Base-by-base conservation (phyloP, 2,888 invertebrate species). In the Macropis europaea region DNA sequence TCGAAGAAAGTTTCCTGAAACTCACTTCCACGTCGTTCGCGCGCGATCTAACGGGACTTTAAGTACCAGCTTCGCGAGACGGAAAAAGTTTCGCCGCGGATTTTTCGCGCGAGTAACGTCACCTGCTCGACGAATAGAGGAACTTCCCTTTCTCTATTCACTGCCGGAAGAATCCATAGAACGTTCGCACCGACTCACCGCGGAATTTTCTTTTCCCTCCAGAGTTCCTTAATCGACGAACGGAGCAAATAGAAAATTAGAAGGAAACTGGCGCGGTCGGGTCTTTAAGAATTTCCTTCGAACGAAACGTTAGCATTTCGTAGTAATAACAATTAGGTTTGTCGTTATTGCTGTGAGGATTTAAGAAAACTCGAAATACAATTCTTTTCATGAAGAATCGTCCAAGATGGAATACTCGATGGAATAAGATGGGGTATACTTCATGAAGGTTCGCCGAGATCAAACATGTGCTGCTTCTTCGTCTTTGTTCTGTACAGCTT, bases 31-130 rank as follows among this genome's bases (percentile, higher is more conserved):
- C 57, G 54, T 56, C 75, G 67, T 76, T 77, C 70, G 60, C 66
- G 57, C 50, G 60, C 73, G 73, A 63, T 71, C 81, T 81, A 81
- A 82, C 78, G 80, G 78, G 71, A 80, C 74, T 82, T 82, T 82
- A 78, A 82, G 78, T 78, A 82, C 74, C 73, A 73, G 42, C 53
- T 59, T 38, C 42, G 48, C 28, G 60, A 52, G 34, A 26, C 47
- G 61, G 70, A 69, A 74, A 76, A 79, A 74, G 64, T 79, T 79
- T 68, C 60, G 70, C 70, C 62, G 71, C 71, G 74, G 53, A 79
- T 79, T 79, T 79, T 79, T 74, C 79, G 69, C 75, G 66, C 75
- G 64, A 78, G 69, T 57, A 76, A 78, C 76, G 78, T 78, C 78
- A 76, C 76, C 78, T 64, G 59, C 47, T 67, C 72, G 59, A 63